Evolutionary conservation across 1,140 invertebrate species (phyloP), one percentile per base, ranked within the genome.

Genomic region (Phymastichus coffea): DNA sequence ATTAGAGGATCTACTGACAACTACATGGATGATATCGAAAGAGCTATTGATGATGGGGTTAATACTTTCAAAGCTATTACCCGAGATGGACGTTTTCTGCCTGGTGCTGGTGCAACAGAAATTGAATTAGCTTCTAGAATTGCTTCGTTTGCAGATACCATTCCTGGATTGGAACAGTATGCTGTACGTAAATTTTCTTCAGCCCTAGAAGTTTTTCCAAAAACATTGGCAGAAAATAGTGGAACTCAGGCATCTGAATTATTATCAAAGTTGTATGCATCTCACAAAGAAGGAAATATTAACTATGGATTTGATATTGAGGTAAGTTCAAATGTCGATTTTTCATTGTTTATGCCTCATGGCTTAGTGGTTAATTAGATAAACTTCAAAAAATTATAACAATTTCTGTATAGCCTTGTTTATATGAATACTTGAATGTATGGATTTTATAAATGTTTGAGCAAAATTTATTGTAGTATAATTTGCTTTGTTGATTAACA

Each of bases 11-110:
- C 98, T 1, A 99, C 97, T 15, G 95, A 99, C 58, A 98, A 98
- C 75, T 94, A 95, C 63, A 96, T 99, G 93, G 98, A 99, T 80
- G 98, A 99, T 68, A 92, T 99, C 72, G 98, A 99, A 79, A 84
- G 98, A 66, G 95, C 97, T 30, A 88, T 99, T 67, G 95, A 99
- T 80, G 98, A 99, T 84, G 98, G 95, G 65, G 94, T 99, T 3
- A 99, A 99, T 73, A 98, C 94, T 19, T 99, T 95, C 79, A 99
- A 99, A 77, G 90, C 88, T 41, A 67, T 83, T 15, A 79, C 81
- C 0, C 74, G 79, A 48, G 88, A 94, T 76, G 86, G 86, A 17
- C 84, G 88, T 74, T 89, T 97, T 66, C 75, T 99, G 26, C 85
- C 97, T 44, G 98, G 98, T 49, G 98, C 93, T 54, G 97, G 97